Base-by-base conservation (phyloP, 2,888 invertebrate species). In the Byasa hedistus region DNA sequence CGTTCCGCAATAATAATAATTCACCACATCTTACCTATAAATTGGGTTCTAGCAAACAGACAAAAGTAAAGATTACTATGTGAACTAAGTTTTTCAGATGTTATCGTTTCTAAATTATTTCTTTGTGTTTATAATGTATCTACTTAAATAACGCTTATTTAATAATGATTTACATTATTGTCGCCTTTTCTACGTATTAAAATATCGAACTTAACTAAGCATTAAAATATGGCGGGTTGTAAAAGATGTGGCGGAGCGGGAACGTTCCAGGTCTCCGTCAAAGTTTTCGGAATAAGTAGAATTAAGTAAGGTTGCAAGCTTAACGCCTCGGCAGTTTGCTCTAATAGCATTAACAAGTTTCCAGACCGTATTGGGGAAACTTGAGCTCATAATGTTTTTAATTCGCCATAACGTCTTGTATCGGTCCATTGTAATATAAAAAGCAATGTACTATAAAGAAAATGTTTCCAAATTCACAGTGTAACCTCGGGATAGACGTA, bases 281-380 rank as follows among this genome's bases (percentile, higher is more conserved):
- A 88, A 88, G 85, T 87, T 88, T 84, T 74, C 67, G 70, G 78
- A 83, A 85, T 89, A 89, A 90, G 89, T 89, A 89, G 87, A 85
- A 84, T 87, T 88, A 89, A 89, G 88, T 87, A 89, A 86, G 85
- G 86, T 85, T 85, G 84, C 82, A 81, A 72, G 85, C 88, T 89
- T 88, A 87, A 86, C 89, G 88, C 89, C 89, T 86, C 81, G 79
- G 72, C 79, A 76, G 84, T 82, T 83, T 82, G 78, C 80, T 77
- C 82, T 90, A 90, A 90, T 88, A 90, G 90, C 84, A 90, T 90
- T 90, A 90, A 83, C 83, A 90, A 90, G 88, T 90, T 90, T 88
- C 86, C 87, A 89, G 89, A 90, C 90, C 87, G 85, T 89, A 86
- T 88, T 89, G 85, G 81, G 78, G 79, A 78, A 83, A 82, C 78